These are phyloP conservation scores for Chironomus riparius DNA, from an alignment of 2,888 invertebrate species.

Conservation along the genomic window DNA sequence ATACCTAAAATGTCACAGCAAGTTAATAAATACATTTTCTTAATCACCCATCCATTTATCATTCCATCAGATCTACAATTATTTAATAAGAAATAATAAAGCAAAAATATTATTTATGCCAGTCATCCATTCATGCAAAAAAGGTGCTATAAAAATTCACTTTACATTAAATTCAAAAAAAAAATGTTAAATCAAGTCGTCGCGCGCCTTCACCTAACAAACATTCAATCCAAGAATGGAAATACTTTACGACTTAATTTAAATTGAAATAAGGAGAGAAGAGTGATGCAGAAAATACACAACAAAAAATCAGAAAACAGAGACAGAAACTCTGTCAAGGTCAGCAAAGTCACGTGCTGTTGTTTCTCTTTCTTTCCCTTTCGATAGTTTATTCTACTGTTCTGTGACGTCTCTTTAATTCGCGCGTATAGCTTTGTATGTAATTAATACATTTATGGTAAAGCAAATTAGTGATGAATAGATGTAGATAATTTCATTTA, in stretches of 20 bases:
- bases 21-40: too few species aligned
- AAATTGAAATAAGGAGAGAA: not conserved
- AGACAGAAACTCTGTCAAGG: slow-evolving; percentile 3
- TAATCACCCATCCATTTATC: too few species aligned
- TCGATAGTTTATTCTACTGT: not conserved
- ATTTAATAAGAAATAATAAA: too few species aligned
- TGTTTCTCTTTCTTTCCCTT: not conserved
- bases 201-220: not conserved
- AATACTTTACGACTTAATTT: not conserved
- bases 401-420: not conserved
- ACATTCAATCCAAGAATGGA: not conserved
- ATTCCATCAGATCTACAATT: too few species aligned
- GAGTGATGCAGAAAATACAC: not conserved
- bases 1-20: too few species aligned
- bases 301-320: not conserved
- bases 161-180: too few species aligned
- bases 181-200: too few species aligned
- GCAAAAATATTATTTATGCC: too few species aligned
- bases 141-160: too few species aligned
- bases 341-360: slow-evolving; percentile 6
- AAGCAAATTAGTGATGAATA: not conserved
- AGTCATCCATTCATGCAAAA: too few species aligned
- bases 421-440: not conserved
- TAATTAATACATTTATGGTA: slow-evolving; percentile 19
- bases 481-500: not conserved